A percentile compares a stretch with the other conserved stretches of the same genome.
phyloP scores from a whole-genome alignment of 2,888 invertebrate species.

The Bombylius major region DNA sequence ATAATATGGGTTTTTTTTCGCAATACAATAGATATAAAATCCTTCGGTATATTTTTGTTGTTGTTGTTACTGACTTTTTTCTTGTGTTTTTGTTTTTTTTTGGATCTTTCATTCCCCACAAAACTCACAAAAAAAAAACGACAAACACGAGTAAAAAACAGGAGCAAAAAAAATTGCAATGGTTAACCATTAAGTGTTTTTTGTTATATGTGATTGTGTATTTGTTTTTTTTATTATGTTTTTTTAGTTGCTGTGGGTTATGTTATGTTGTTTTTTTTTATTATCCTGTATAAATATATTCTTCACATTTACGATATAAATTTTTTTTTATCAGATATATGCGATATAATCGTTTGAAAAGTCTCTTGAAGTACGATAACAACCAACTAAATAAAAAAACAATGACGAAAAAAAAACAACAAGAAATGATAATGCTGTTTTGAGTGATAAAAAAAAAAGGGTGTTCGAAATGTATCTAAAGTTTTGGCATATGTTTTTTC shows the following conservation, averaged over 20 bases:
- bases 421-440: background rate
- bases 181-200: constrained; percentile 14
- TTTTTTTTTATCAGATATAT: background rate
- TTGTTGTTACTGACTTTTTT: background rate
- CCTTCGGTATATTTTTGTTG: too few species aligned
- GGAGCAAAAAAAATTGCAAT: constrained; percentile 8
- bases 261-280: too few species aligned
- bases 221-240: background rate
- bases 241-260: background rate
- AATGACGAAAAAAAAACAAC: background rate
- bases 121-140: background rate
- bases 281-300: too few species aligned
- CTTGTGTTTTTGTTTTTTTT: background rate
- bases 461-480: background rate
- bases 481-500: background rate
- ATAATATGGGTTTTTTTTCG: too few species aligned
- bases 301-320: background rate
- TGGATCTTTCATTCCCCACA: background rate
- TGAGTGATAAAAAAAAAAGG: background rate
- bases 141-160: background rate
- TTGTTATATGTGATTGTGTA: background rate
- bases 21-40: too few species aligned
- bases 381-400: too few species aligned
- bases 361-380: background rate
- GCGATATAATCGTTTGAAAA: background rate